A percentile compares a stretch with the other conserved stretches of the same genome.
Evolutionary conservation across 2,888 invertebrate genomes (phyloP).

Genomic region (Alsophila aescularia): DNA sequence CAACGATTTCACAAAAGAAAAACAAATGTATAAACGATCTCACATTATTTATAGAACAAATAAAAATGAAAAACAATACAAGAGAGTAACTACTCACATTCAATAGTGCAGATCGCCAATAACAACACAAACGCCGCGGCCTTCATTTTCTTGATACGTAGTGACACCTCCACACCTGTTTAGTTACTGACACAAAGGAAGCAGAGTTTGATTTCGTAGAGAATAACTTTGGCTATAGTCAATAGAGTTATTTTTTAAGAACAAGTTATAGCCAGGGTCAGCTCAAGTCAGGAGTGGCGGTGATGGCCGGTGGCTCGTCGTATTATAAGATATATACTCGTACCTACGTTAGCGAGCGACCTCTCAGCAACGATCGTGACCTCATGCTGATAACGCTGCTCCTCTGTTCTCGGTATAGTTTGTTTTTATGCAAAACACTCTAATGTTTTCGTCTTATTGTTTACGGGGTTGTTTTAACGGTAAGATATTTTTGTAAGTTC

Average conservation of each 20-base stretch:
- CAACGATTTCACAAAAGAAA: too few relatives aligned
- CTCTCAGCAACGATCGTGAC: conserved; percentile 56
- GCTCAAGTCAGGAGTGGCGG: conserved; percentile 32
- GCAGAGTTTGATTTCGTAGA: conserved; percentile 9
- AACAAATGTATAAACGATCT: too few relatives aligned
- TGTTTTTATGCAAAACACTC: conserved; percentile 36
- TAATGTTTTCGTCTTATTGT: too few relatives aligned
- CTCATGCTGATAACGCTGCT: conserved; percentile 62
- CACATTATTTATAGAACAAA: too few relatives aligned
- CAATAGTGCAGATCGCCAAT: conserved; percentile 58
- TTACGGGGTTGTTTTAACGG: too few relatives aligned
- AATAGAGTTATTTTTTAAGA: conserved; percentile 9
- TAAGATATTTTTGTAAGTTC: too few relatives aligned
- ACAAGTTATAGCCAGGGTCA: conserved; percentile 51
- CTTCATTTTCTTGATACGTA: conserved; percentile 58
- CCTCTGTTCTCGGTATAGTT: conserved; percentile 52
- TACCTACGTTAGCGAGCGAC: too few relatives aligned
- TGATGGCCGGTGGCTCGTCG: conserved; percentile 23
- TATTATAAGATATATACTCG: conserved; percentile 11
- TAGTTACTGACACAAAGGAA: conserved; percentile 34
- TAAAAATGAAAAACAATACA: not conserved
- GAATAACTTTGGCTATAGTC: conserved; percentile 9
- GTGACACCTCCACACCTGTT: conserved; percentile 25
- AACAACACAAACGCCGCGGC: conserved; percentile 55
- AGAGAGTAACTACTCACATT: conserved; percentile 64